Base-by-base conservation (phyloP, 2,113 vertebrate genomes). In the Pelmatolapia mariae region DNA sequence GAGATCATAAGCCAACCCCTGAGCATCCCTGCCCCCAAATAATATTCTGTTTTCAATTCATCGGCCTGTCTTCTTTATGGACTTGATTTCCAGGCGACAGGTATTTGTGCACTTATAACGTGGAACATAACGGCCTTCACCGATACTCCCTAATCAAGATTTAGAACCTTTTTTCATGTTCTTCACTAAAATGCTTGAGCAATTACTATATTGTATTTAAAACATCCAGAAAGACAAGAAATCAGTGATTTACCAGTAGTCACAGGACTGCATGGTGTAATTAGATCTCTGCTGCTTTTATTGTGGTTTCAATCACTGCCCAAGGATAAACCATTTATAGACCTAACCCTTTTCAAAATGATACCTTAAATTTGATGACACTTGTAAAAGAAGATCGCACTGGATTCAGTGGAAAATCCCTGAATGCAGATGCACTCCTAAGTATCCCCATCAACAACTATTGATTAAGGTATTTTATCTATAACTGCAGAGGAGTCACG, bases 1-100 rank as follows among this genome's bases (percentile, higher is more conserved):
- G 85, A 86, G 86, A 56, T 22, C 87, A 84, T 31, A 86, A 88
- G 78, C 36, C 12, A 53, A 57, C 24, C 13, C 38, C 50, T 50
- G 86, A 81, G 85, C 83, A 40, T 82, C 83, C 24, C 68, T 22
- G 78, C 83, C 83, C 38, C 89, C 56, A 73, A 90, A 86, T 85
- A 90, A 88, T 83, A 83, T 81, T 81, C 45, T 71, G 57, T 59
- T 89, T 93, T 84, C 36, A 81, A 83, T 88, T 86, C 54, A 83
- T 93, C 92, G 89, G 38, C 57, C 57, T 45, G 80, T 31, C 73
- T 81, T 29, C 85, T 54, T 47, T 73, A 45, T 78, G 45, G 73
- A 33, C 12, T 31, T 52, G 73, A 33, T 52, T 31, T 78, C 45
- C 45, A 13, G 45, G 73, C 1, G 5, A 19, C 26, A 52, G 18